phyloP scores from a whole-genome alignment of 2,888 invertebrate species.

The Loripinus fragilis region DNA sequence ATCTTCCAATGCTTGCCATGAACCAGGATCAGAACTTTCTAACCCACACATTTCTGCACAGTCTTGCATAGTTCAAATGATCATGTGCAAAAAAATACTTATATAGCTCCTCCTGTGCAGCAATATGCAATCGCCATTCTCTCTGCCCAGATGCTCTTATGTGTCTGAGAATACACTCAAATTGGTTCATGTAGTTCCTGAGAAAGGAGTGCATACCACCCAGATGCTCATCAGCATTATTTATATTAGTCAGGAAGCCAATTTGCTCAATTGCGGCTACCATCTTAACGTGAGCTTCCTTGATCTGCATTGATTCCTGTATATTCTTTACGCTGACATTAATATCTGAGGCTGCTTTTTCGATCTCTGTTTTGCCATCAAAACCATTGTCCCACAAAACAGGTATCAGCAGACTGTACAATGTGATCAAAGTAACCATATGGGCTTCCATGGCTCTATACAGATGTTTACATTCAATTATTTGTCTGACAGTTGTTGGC shows the following conservation, averaged over 20 bases:
- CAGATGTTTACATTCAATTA: conserved; percentile 6
- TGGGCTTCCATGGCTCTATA: conserved; percentile 10
- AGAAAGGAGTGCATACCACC: conserved; percentile 6
- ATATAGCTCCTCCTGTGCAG: conserved; percentile 11
- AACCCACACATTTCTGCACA: conserved; percentile 2
- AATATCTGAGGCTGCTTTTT: neutral
- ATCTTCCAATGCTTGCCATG: neutral
- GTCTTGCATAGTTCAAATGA: neutral
- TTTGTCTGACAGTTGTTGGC: conserved; percentile 14
- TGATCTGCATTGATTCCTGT: neutral
- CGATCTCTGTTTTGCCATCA: neutral
- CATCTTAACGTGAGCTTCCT: neutral
- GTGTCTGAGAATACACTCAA: conserved; percentile 14
- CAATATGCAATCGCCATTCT: conserved; percentile 1
- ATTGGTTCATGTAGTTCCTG: conserved; percentile 7
- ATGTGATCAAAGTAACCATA: conserved; percentile 12
- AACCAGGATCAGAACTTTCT: neutral
- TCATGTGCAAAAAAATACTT: conserved; percentile 17
- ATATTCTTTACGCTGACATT: conserved; percentile 2
- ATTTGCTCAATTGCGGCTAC: neutral
- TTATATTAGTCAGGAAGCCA: neutral
- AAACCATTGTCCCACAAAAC: conserved; percentile 9
- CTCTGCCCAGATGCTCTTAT: neutral
- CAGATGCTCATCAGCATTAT: neutral
- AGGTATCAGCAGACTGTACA: conserved; percentile 13